Percentiles rank a stretch among this genome's conserved stretches.
phyloP scores from a whole-genome alignment of 2,797 vertebrate genomes.

The Muscicapa striata region DNA sequence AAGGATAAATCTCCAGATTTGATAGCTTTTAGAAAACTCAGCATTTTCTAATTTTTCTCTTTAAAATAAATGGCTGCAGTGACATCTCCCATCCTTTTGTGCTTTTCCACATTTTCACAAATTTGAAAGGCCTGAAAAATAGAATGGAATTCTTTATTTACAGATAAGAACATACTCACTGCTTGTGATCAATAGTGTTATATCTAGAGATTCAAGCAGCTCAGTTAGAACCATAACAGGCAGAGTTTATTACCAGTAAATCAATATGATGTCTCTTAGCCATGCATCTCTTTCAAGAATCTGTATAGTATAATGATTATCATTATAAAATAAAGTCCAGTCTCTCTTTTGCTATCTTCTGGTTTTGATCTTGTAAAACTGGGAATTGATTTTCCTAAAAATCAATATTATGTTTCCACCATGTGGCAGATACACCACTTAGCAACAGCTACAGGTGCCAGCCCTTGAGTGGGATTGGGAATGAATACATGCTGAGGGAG shows the following conservation, averaged over 20 bases:
- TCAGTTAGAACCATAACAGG: constrained; percentile 51
- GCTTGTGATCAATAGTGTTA: constrained; percentile 61
- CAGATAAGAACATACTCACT: constrained; percentile 54
- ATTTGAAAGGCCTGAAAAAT: constrained; percentile 36
- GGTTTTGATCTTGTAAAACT: constrained; percentile 67
- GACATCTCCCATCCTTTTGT: not conserved
- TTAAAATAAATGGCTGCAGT: not conserved
- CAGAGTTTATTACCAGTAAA: constrained; percentile 66
- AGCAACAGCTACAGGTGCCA: constrained; percentile 40
- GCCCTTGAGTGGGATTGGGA: constrained; percentile 31
- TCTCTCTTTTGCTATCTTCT: constrained; percentile 56
- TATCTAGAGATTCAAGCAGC: constrained; percentile 50
- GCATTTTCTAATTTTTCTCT: not conserved
- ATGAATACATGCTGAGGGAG: constrained; percentile 36
- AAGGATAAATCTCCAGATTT: not conserved
- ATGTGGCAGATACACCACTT: constrained; percentile 51
- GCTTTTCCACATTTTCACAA: constrained; percentile 19
- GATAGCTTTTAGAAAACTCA: not conserved
- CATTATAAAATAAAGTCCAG: constrained; percentile 64
- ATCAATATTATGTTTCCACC: constrained; percentile 62
- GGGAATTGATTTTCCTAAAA: constrained; percentile 67
- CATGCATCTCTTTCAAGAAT: constrained; percentile 57
- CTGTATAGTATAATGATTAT: constrained; percentile 57
- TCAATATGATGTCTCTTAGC: constrained; percentile 59
- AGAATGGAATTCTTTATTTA: constrained; percentile 60